Base-by-base conservation (phyloP, 2,888 invertebrate genomes). In the Caenorhabditis zanzibari region DNA sequence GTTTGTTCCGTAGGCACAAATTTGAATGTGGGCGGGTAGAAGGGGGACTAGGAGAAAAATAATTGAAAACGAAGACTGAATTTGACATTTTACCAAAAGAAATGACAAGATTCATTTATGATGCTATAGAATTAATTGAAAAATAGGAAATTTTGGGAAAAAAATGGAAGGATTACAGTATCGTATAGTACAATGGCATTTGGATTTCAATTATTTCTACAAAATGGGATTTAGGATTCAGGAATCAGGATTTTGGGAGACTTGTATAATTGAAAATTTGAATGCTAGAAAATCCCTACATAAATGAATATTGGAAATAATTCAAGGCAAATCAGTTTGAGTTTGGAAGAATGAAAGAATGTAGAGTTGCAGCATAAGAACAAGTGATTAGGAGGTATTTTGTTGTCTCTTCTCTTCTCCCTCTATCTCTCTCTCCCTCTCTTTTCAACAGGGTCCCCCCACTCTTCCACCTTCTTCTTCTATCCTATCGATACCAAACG, bases 381-480 rank as follows among this genome's bases (percentile, higher is more conserved):
- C 49, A 59, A 73, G 28, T 72, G 66, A 72, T 71, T 56, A 72
- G 64, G 58, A 12, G 35, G 26, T 58, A 24, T 80, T 56, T 72
- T 80, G 56, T 71, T 71, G 71, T 72, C 56, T 24, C 44, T 28
- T 32, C 35, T 52, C 28, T 24, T 54, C 47, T 41, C 76, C 47
- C 19, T 61, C 58, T 52, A 35, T 19, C 19, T 47, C 19, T 47
- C 19, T 47, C 47, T 47, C 47, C 47, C 14, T 47, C 19, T 19
- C 44, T 44, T 7, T 47, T 19, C 58, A 32, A 58, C 16, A 5
- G 14, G 24, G 9, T 12, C 35, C 35, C 58, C 5, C 58, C 58
- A 32, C 58, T 49, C 47, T 54, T 47, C 49, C n/a, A 28, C 56
- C 44, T 54, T 35, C 28, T n/a, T n/a, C n/a, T n/a, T n/a, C n/a